phyloP scores from a whole-genome alignment of 2,113 vertebrate species.

The Ctenomys sociabilis region DNA sequence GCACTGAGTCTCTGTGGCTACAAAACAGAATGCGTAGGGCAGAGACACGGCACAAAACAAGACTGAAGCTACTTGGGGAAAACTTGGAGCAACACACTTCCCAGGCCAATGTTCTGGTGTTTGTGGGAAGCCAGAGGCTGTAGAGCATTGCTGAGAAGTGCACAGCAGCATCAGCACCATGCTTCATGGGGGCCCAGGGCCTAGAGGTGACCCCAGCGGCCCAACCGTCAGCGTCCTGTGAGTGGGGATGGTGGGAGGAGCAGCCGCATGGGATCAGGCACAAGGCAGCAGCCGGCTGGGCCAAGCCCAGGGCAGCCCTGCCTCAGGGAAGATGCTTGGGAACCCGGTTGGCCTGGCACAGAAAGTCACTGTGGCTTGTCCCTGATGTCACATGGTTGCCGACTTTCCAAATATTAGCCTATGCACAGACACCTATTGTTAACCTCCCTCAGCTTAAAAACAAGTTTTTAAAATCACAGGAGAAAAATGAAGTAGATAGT shows the following conservation, averaged over 20 bases:
- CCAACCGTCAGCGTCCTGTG: too few relatives aligned
- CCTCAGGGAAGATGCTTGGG: neutral
- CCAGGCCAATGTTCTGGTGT: neutral
- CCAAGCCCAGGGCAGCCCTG: neutral
- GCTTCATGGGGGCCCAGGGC: fast-evolving
- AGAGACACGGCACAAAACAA: neutral
- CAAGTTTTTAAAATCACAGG: neutral
- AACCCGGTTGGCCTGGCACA: neutral
- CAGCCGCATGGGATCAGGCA: too few relatives aligned
- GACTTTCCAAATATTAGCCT: neutral
- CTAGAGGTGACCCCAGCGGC: fast-evolving
- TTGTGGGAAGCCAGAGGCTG: neutral
- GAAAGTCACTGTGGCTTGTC: neutral
- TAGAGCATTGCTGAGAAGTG: too few relatives aligned
- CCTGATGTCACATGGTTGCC: neutral
- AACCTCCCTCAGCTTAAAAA: neutral
- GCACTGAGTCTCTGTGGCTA: neutral
- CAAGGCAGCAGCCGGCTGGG: too few relatives aligned
- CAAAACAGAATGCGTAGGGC: neutral
- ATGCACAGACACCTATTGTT: neutral
- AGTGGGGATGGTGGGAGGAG: fast-evolving
- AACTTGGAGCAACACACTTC: neutral
- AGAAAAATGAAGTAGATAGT: neutral
- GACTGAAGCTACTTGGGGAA: neutral
- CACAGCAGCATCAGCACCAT: fast-evolving